A percentile compares a stretch with the other conserved stretches of the same genome.
Evolutionary conservation across 2,797 vertebrate species (phyloP).

Genomic region (Ptychadena robeensis): DNA sequence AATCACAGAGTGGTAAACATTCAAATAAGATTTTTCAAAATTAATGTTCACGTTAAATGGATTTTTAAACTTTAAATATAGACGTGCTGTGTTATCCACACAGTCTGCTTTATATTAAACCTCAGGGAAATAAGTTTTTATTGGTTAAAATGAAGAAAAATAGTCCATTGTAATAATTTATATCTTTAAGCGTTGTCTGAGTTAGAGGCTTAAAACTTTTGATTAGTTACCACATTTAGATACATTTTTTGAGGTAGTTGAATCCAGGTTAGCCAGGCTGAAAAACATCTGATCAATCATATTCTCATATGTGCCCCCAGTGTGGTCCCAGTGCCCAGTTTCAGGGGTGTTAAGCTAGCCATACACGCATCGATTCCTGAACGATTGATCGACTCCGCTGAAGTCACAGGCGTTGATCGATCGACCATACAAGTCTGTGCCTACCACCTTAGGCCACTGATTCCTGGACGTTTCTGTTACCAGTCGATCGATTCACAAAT

Average conservation of each 20-base stretch:
- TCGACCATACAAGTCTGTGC: too few species aligned
- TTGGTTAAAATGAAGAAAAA: background rate
- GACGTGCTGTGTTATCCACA: background rate
- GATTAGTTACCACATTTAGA: background rate
- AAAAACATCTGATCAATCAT: background rate
- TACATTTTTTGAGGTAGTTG: background rate
- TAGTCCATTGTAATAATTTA: background rate
- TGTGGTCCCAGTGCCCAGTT: background rate
- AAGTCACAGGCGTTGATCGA: too few species aligned
- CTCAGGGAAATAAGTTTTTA: background rate
- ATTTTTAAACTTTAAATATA: constrained; percentile 51
- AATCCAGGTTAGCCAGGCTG: background rate
- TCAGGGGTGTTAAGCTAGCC: too few species aligned
- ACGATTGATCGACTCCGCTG: too few species aligned
- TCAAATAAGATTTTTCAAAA: constrained; percentile 55
- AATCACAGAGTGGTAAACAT: constrained; percentile 53
- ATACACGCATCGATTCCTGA: too few species aligned
- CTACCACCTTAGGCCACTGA: too few species aligned
- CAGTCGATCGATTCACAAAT: too few species aligned
- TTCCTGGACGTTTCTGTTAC: too few species aligned
- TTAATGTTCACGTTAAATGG: constrained; percentile 57
- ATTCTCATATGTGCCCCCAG: background rate
- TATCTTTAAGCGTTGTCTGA: background rate
- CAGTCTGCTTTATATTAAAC: background rate
- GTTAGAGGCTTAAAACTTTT: too few species aligned